phyloP scores from a whole-genome alignment of 2,888 invertebrate genomes.

The Leptinotarsa tumamoca region DNA sequence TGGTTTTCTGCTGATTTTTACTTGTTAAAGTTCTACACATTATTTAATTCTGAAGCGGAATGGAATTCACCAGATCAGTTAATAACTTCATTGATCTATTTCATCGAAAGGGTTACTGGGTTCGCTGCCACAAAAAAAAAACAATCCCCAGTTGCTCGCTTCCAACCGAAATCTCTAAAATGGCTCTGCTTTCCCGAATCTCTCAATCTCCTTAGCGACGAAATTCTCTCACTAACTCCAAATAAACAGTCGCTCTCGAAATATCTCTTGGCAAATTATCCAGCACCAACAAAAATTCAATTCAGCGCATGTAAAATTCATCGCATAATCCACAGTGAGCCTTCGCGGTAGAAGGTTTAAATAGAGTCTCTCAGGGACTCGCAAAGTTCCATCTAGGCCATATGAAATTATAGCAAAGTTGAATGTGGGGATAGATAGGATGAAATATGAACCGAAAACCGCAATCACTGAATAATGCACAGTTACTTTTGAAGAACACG shows the following conservation, averaged over 20 bases:
- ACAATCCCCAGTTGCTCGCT: no score
- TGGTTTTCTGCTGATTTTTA: no score
- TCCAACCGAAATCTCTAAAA: background rate
- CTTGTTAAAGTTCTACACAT: no score
- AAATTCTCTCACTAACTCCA: background rate
- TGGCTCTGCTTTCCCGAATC: background rate
- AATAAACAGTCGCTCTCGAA: background rate
- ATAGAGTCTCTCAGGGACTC: background rate
- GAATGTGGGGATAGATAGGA: slow-evolving; percentile 1
- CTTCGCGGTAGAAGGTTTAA: background rate
- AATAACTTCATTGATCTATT: no score
- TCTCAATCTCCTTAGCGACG: background rate
- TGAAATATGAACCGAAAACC: slow-evolving; percentile 8
- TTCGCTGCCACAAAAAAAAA: no score
- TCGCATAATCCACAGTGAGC: slow-evolving; percentile 1
- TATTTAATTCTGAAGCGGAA: no score
- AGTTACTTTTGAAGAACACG: slow-evolving; percentile 14
- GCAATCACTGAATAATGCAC: slow-evolving; percentile 30
- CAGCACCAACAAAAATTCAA: slow-evolving; percentile 11
- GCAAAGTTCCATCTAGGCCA: slow-evolving; percentile 2
- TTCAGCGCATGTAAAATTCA: slow-evolving; percentile 7
- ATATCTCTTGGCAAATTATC: slow-evolving; percentile 14
- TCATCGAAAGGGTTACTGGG: no score
- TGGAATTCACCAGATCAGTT: no score
- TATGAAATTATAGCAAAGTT: slow-evolving; percentile 8